These are phyloP conservation scores for Antitype chi DNA, from an alignment of 2,888 invertebrate genomes.

Conservation along the genomic window DNA sequence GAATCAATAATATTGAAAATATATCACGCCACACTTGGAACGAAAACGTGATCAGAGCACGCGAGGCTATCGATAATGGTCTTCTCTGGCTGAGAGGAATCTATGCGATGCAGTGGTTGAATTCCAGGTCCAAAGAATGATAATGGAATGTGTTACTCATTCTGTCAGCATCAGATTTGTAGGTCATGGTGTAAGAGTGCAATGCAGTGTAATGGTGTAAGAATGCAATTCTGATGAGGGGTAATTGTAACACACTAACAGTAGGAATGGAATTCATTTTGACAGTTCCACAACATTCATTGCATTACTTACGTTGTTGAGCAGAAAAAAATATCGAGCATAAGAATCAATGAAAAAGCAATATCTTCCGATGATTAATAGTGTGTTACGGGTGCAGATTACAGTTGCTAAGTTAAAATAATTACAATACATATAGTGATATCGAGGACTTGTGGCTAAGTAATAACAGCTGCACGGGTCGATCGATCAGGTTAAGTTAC, in stretches of 20 bases:
- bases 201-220: too few relatives aligned
- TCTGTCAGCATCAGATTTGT: background rate
- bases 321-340: too few relatives aligned
- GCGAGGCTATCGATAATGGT: background rate
- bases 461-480: too few relatives aligned
- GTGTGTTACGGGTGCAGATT: slow-evolving; percentile 2
- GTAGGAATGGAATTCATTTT: too few relatives aligned
- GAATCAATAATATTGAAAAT: slow-evolving; percentile 24
- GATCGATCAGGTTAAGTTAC: too few relatives aligned
- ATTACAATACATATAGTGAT: slow-evolving; percentile 5
- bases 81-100: background rate
- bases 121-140: background rate
- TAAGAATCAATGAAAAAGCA: too few relatives aligned
- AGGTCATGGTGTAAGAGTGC: background rate
- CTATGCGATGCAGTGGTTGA: background rate
- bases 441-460: too few relatives aligned
- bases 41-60: background rate
- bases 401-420: slow-evolving; percentile 46
- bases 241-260: too few relatives aligned
- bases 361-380: too few relatives aligned
- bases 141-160: background rate
- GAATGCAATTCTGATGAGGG: too few relatives aligned
- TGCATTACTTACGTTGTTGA: too few relatives aligned
- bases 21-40: slow-evolving; percentile 1
- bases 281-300: too few relatives aligned